These are phyloP conservation scores for Eupeodes latifasciatus DNA, from an alignment of 2,888 invertebrate genomes.

Conservation along the genomic window DNA sequence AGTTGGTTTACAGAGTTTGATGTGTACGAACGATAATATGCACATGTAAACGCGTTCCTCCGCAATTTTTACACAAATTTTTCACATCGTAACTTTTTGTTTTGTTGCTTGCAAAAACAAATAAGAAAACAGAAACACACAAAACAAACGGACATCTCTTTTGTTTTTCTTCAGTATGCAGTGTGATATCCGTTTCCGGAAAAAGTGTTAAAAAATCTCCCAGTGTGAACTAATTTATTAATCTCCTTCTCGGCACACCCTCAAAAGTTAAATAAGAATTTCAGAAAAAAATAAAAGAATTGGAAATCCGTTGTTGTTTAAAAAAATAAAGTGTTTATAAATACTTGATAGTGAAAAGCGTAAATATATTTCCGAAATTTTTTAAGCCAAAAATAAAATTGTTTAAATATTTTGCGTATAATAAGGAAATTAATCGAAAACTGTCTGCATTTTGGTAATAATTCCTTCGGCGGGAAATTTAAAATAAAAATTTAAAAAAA, in stretches of 20 bases:
- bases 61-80: slow-evolving; percentile 30
- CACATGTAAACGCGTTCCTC: slow-evolving; percentile 41
- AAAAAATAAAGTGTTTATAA: slow-evolving; percentile 4
- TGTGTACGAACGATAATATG: slow-evolving; percentile 42
- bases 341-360: slow-evolving; percentile 16
- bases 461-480: slow-evolving; percentile 26
- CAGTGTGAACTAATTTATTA: not conserved
- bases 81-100: slow-evolving; percentile 45
- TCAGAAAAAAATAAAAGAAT: slow-evolving; percentile 19
- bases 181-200: slow-evolving; percentile 52
- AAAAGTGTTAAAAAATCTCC: slow-evolving; percentile 35
- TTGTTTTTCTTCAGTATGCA: slow-evolving; percentile 5
- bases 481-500: not conserved
- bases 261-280: not conserved
- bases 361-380: not conserved
- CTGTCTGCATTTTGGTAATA: slow-evolving; percentile 33
- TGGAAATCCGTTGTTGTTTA: not conserved
- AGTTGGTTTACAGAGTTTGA: slow-evolving; percentile 63
- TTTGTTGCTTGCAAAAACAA: not conserved
- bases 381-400: not conserved
- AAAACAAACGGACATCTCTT: not conserved
- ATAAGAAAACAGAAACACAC: slow-evolving; percentile 5
- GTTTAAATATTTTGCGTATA: slow-evolving; percentile 46
- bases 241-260: slow-evolving; percentile 21
- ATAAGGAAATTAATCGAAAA: slow-evolving; percentile 38